A percentile compares a stretch with the other conserved stretches of the same genome.
These are phyloP conservation scores for Cardiocondyla obscurior DNA, from an alignment of 1,140 invertebrate species.

Conservation along the genomic window DNA sequence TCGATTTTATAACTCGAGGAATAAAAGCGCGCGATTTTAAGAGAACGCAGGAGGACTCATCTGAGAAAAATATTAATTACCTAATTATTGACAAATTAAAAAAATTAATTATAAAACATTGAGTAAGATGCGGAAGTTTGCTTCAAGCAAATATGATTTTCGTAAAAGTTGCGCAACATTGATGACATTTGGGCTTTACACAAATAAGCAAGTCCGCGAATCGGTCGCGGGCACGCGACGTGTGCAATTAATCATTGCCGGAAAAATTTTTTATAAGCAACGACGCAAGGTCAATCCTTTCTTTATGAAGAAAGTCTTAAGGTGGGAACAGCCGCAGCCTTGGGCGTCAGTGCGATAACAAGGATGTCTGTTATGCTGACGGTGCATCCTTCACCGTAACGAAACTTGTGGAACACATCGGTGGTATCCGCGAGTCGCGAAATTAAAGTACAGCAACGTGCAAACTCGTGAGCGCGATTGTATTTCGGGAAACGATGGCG, in stretches of 20 bases:
- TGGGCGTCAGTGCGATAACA: slow-evolving; percentile 74
- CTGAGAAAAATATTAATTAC: too few relatives aligned
- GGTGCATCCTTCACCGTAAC: slow-evolving; percentile 68
- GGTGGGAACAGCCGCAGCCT: slow-evolving; percentile 66
- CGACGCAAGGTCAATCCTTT: background rate
- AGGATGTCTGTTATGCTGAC: slow-evolving; percentile 80
- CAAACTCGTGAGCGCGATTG: slow-evolving; percentile 36
- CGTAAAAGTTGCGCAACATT: background rate
- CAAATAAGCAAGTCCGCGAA: background rate
- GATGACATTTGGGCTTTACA: background rate
- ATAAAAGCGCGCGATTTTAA: background rate
- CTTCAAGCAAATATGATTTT: too few relatives aligned
- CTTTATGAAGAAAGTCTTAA: background rate
- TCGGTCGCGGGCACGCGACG: background rate
- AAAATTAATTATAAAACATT: too few relatives aligned
- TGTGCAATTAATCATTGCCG: background rate
- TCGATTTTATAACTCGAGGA: background rate
- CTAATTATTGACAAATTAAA: too few relatives aligned
- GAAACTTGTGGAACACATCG: slow-evolving; percentile 56
- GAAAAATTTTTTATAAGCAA: slow-evolving; percentile 18
- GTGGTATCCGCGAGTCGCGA: slow-evolving; percentile 52
- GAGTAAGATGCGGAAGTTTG: too few relatives aligned
- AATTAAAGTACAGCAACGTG: slow-evolving; percentile 58
- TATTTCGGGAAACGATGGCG: slow-evolving; percentile 47
- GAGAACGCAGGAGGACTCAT: background rate